A percentile compares a stretch with the other conserved stretches of the same genome.
Evolutionary conservation across 1,140 invertebrate genomes (phyloP).

Genomic region (Trissolcus basalis): DNA sequence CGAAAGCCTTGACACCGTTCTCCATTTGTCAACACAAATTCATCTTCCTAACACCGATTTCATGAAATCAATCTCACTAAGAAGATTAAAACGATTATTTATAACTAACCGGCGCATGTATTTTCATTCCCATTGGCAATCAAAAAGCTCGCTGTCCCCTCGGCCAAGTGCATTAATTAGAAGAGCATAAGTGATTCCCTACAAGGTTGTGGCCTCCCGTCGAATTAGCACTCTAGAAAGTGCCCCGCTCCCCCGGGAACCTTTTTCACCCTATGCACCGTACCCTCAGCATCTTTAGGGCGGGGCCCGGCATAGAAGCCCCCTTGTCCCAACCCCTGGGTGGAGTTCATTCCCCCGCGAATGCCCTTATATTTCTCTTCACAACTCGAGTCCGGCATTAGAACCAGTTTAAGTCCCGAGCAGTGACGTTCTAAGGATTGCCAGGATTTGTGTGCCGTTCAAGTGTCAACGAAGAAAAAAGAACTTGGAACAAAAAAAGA

Average conservation of each 20-base stretch:
- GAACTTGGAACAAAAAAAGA: not conserved
- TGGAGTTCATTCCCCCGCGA: constrained; percentile 68
- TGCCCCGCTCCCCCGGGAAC: constrained; percentile 67
- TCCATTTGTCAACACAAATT: not conserved
- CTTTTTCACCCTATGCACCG: constrained; percentile 18
- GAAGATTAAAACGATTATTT: constrained; percentile 3
- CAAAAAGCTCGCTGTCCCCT: constrained; percentile 21
- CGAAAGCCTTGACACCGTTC: no score
- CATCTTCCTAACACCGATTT: no score
- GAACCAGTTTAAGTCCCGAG: constrained; percentile 60
- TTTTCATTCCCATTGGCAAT: constrained; percentile 32
- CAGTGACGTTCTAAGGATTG: constrained; percentile 8
- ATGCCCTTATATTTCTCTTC: constrained; percentile 60
- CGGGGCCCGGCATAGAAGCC: constrained; percentile 66
- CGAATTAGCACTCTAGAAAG: constrained; percentile 69
- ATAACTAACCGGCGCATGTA: constrained; percentile 29
- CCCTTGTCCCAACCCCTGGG: constrained; percentile 71
- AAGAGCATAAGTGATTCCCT: constrained; percentile 63
- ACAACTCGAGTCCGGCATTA: constrained; percentile 46
- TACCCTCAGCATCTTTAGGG: constrained; percentile 63
- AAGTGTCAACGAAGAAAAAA: constrained; percentile 1
- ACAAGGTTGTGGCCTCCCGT: constrained; percentile 69
- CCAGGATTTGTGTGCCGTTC: not conserved
- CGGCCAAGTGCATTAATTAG: constrained; percentile 57
- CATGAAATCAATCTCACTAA: not conserved